Evolutionary conservation across 2,113 vertebrate genomes (phyloP).

Genomic region (Synchiropus splendidus): DNA sequence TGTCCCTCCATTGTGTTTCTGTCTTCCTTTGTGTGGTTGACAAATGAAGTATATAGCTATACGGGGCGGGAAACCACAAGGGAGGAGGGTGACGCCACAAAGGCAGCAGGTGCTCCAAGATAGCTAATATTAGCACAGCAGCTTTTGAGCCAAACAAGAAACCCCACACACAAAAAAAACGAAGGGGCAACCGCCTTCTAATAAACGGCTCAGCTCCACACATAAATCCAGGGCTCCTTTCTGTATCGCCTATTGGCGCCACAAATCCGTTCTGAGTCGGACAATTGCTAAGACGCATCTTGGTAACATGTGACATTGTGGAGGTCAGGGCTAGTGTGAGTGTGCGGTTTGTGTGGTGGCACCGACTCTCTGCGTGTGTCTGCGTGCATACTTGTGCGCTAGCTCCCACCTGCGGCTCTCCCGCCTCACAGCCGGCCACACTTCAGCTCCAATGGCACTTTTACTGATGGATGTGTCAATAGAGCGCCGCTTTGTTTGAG

Average conservation of each 20-base stretch:
- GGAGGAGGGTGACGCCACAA: conserved; percentile 36
- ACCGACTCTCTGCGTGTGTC: too few relatives aligned
- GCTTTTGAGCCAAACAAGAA: conserved; percentile 56
- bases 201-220: conserved; percentile 52
- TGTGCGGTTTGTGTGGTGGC: too few relatives aligned
- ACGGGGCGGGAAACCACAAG: conserved; percentile 38
- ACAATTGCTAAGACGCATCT: conserved; percentile 68
- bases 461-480: conserved; percentile 19
- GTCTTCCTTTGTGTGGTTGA: conserved; percentile 56
- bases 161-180: conserved; percentile 48
- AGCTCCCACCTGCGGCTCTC: conserved; percentile 3
- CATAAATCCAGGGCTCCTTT: conserved; percentile 62
- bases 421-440: too few relatives aligned
- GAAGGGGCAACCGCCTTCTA: conserved; percentile 48
- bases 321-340: conserved; percentile 51
- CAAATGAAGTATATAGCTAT: conserved; percentile 64
- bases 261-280: conserved; percentile 50
- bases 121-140: conserved; percentile 65
- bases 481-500: conserved; percentile 7
- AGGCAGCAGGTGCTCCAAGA: conserved; percentile 71
- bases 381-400: conserved; percentile 9
- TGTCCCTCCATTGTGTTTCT: conserved; percentile 47
- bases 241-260: conserved; percentile 33
- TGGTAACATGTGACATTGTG: conserved; percentile 62
- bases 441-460: conserved; percentile 15